These are phyloP conservation scores for Argyrosomus japonicus DNA, from an alignment of 2,113 vertebrate species.

Conservation along the genomic window DNA sequence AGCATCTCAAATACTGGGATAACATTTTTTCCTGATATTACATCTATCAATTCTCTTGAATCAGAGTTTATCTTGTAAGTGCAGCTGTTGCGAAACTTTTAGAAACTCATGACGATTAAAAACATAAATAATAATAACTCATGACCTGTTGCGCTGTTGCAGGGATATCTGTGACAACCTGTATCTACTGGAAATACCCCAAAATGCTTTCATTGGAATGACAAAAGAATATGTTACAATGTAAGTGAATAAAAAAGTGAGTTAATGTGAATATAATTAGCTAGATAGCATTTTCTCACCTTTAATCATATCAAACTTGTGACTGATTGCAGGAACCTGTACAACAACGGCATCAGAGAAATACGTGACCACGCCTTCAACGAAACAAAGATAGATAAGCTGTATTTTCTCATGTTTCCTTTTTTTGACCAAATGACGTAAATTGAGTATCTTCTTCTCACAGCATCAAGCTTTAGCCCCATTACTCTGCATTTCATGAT, in stretches of 20 bases:
- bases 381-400: slow-evolving; percentile 87
- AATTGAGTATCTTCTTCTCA: neutral
- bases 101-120: neutral
- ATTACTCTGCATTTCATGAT: neutral
- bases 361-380: slow-evolving; percentile 91
- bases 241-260: slow-evolving; percentile 79
- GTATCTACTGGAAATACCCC: slow-evolving; percentile 86
- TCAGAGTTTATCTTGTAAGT: slow-evolving; percentile 91
- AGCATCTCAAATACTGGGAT: slow-evolving; percentile 92
- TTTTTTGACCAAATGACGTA: neutral
- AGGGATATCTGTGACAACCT: slow-evolving; percentile 93
- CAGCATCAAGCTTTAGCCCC: neutral
- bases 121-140: neutral
- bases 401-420: slow-evolving; percentile 78
- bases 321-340: slow-evolving; percentile 84
- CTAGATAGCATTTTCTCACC: too few relatives aligned
- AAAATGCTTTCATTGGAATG: slow-evolving; percentile 89
- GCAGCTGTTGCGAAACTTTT: slow-evolving; percentile 38
- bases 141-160: slow-evolving; percentile 1
- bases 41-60: slow-evolving; percentile 87
- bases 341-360: slow-evolving; percentile 92
- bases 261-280: neutral
- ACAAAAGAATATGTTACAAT: slow-evolving; percentile 87
- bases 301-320: slow-evolving; percentile 3
- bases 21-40: slow-evolving; percentile 87